Conservation (phyloP, 2,113 vertebrate genomes). For the Marmota flaviventris region DNA sequence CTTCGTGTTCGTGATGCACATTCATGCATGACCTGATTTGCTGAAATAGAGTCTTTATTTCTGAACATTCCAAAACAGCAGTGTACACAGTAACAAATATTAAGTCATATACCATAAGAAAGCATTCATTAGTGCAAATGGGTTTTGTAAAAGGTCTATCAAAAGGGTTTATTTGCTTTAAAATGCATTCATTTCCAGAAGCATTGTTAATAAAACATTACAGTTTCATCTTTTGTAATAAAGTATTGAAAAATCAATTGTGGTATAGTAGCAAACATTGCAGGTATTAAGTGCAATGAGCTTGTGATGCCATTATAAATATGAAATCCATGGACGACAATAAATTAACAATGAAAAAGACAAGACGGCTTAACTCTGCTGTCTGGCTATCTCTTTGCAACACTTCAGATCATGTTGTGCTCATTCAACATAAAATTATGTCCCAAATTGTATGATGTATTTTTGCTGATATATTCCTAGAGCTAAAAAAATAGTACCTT, state of each 20-base stretch:
- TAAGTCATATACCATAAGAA: conserved; percentile 91
- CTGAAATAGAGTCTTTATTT: conserved; percentile 93
- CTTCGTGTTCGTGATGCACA: conserved; percentile 48
- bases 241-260: conserved; percentile 87
- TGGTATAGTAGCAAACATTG: conserved; percentile 85
- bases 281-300: conserved; percentile 87
- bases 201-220: conserved; percentile 91
- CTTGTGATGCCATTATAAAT: conserved; percentile 85
- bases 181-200: conserved; percentile 90
- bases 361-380: conserved; percentile 82
- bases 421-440: conserved; percentile 87
- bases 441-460: conserved; percentile 81
- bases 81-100: conserved; percentile 91
- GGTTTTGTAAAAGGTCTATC: conserved; percentile 92
- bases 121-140: conserved; percentile 93
- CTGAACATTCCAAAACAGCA: conserved; percentile 92
- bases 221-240: conserved; percentile 88
- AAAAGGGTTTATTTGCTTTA: conserved; percentile 92
- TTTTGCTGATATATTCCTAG: conserved; percentile 84
- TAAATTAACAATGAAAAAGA: conserved; percentile 89
- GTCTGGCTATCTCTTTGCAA: conserved; percentile 84
- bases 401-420: conserved; percentile 84
- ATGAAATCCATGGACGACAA: conserved; percentile 85
- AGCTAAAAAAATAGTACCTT: conserved; percentile 90
- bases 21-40: conserved; percentile 83